Evolutionary conservation across 2,888 invertebrate genomes (phyloP), one percentile per base, ranked within the genome.

Genomic region (Hesperia comma): DNA sequence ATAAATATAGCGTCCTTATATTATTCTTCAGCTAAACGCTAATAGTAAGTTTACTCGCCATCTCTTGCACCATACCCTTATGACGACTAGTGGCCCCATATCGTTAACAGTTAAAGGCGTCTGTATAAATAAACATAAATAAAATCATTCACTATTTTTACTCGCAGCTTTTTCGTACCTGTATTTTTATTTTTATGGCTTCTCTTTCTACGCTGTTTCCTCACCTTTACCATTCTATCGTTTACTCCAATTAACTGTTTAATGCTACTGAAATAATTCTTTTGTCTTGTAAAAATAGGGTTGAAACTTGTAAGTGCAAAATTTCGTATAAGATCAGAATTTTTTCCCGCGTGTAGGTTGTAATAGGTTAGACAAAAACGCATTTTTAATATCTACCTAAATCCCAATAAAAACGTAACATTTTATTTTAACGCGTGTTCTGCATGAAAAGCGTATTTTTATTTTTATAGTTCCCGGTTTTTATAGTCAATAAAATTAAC

Each of bases 101-200:
- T 72, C 74, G 70, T 74, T 74, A 75, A 74, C 75, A 73, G 73
- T 75, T 76, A 77, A 77, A 70, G 72, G 71, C 68, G 72, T 1
- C 6, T 10, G 12, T 74, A 76, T 76, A 78, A 77, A 84, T 78
- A 82, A 26, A 26, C 5, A 26, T 26, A 26, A 26, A 26, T 26
- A 26, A 26, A 80, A 81, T 49, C 80, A 73, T 67, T 67, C 69
- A 69, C 19, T 49, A 49, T 49, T 49, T 46, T 19, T 49, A 49
- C 19, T 4, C 19, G 19, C 3, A 19, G 19, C 10, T 49, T 49
- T 49, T 49, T 17, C 46, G 6, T 19, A 46, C 66, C 71, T 68
- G 26, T 26, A 68, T 72, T 69, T 71, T 72, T 75, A 71, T 26
- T 40, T 41, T 40, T 64, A 40, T 15, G 7, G 51, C 32, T 21